Evolutionary conservation across 2,888 invertebrate genomes (phyloP).

Genomic region (Melinaea marsaeus): DNA sequence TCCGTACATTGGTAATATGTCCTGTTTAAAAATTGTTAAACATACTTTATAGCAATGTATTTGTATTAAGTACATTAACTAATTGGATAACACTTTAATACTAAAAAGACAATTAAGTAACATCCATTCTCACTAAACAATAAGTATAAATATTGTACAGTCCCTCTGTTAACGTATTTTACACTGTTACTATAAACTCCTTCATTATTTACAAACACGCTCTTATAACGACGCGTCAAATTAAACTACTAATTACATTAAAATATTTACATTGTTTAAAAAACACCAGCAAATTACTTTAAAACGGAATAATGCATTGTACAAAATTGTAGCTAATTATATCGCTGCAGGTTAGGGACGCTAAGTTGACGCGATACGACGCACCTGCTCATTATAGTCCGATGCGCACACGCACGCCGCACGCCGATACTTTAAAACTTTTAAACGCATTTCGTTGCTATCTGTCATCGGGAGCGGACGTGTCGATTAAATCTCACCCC

Average conservation of each 20-base stretch:
- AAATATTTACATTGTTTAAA: constrained; percentile 4
- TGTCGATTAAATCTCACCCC: constrained; percentile 66
- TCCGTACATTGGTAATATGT: too few species aligned
- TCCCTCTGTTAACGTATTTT: too few species aligned
- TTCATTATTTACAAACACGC: too few species aligned
- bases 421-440: constrained; percentile 52
- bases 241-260: neutral
- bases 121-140: too few species aligned
- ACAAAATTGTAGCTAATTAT: constrained; percentile 57
- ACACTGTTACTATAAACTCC: too few species aligned
- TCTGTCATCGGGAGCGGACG: constrained; percentile 70
- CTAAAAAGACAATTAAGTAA: too few species aligned
- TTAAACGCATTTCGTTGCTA: constrained; percentile 66
- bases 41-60: too few species aligned
- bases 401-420: constrained; percentile 49
- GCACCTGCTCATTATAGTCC: constrained; percentile 69
- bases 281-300: constrained; percentile 16
- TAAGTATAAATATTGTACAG: too few species aligned
- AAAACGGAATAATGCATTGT: constrained; percentile 18
- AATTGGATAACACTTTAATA: too few species aligned
- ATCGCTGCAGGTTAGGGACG: constrained; percentile 49
- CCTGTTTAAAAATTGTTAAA: too few species aligned
- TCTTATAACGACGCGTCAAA: neutral
- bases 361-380: constrained; percentile 62
- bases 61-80: too few species aligned